phyloP scores from a whole-genome alignment of 2,888 invertebrate genomes.

The Nipponacmea schrenckii region DNA sequence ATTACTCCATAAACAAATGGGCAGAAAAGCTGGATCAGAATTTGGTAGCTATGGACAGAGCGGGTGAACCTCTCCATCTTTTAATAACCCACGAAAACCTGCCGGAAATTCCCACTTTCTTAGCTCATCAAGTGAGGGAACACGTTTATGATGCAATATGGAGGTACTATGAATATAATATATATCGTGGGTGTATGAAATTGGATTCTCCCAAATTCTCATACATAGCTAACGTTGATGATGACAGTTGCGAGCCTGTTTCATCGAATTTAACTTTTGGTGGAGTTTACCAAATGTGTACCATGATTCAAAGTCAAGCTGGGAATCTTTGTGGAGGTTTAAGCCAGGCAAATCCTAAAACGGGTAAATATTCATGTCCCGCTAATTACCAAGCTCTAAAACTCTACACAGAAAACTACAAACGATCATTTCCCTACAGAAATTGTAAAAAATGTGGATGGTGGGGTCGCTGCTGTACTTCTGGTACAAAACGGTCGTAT shows the following conservation, averaged over 20 bases:
- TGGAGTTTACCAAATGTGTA: conserved; percentile 37
- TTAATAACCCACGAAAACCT: conserved; percentile 28
- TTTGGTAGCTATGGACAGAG: conserved; percentile 34
- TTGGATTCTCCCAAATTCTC: conserved; percentile 32
- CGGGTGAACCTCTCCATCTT: conserved; percentile 34
- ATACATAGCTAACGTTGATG: conserved; percentile 37
- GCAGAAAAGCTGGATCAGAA: conserved; percentile 28
- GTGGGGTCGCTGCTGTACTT: conserved; percentile 36
- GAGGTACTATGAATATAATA: conserved; percentile 34
- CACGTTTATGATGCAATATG: conserved; percentile 27
- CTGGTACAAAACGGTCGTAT: conserved; percentile 25
- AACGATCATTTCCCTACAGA: conserved; percentile 20
- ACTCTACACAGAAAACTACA: conserved; percentile 34
- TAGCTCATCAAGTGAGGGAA: conserved; percentile 21
- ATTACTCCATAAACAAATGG: conserved; percentile 32
- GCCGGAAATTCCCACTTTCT: conserved; percentile 29
- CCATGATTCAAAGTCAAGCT: conserved; percentile 11
- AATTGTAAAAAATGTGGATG: conserved; percentile 36
- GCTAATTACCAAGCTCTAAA: conserved; percentile 41
- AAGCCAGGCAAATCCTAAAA: conserved; percentile 47
- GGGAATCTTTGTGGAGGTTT: conserved; percentile 8
- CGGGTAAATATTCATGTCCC: conserved; percentile 46
- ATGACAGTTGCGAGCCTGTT: conserved; percentile 26
- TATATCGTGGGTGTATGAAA: conserved; percentile 33
- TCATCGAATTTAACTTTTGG: conserved; percentile 36